Percentiles rank a stretch among this genome's conserved stretches.
phyloP scores from a whole-genome alignment of 2,113 vertebrate species.

The Hystrix brachyura region DNA sequence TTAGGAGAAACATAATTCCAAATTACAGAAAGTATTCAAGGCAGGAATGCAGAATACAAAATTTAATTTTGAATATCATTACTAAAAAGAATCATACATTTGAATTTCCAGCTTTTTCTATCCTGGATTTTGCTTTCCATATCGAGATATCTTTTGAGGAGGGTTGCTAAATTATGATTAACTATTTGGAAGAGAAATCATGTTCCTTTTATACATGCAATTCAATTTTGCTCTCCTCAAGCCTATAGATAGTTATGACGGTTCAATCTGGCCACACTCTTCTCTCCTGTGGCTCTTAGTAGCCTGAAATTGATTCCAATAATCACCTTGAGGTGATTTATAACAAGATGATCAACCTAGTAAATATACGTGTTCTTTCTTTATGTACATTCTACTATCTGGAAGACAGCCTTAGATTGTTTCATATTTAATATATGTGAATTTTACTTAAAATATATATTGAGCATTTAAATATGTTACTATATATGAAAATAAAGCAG shows the following conservation, averaged over 20 bases:
- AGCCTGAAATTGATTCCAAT: neutral
- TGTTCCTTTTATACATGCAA: neutral
- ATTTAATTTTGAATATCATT: neutral
- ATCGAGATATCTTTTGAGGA: conserved; percentile 7
- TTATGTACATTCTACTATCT: neutral
- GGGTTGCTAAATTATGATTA: neutral
- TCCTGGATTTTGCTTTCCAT: neutral
- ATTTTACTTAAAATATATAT: conserved; percentile 55
- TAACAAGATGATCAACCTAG: neutral
- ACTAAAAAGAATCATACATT: neutral
- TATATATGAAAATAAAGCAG: conserved; percentile 35
- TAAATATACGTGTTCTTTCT: neutral
- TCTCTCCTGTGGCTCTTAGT: neutral
- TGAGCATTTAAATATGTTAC: conserved; percentile 41
- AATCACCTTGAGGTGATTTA: neutral
- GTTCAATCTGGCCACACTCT: neutral
- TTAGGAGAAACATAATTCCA: neutral
- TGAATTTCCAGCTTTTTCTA: neutral
- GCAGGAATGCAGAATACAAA: neutral
- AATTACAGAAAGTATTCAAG: neutral
- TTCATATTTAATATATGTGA: neutral
- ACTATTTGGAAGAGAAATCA: neutral
- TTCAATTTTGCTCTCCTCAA: neutral
- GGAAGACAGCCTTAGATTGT: conserved; percentile 11
- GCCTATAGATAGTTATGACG: neutral